Percentiles rank a stretch among this genome's conserved stretches.
Conservation (phyloP, 2,113 vertebrate genomes). For the Bubo scandiacus region DNA sequence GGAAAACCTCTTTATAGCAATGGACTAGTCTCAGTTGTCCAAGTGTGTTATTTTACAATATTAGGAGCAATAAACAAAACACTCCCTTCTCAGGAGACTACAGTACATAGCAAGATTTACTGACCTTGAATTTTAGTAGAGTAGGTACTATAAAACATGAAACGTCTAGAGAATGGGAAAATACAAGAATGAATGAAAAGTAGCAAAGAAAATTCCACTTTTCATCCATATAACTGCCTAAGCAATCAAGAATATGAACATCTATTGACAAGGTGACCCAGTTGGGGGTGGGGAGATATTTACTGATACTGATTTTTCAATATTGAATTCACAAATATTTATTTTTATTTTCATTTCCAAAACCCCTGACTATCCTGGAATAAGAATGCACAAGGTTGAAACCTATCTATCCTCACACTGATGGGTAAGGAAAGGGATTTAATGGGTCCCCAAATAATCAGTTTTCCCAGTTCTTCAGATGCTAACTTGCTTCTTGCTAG, state of each 20-base stretch:
- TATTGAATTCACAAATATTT: not conserved
- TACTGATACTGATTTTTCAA: not conserved
- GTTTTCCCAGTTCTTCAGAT: not conserved
- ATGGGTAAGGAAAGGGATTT: not conserved
- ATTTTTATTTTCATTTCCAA: not conserved
- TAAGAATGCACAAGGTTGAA: not conserved
- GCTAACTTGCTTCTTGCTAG: not conserved
- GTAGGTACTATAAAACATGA: not conserved
- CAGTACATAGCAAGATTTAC: not conserved
- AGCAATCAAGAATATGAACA: not conserved
- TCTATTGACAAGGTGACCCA: not conserved
- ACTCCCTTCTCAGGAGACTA: not conserved
- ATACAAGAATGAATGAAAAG: not conserved
- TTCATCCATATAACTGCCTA: not conserved
- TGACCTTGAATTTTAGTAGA: not conserved
- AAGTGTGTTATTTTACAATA: not conserved
- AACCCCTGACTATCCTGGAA: not conserved
- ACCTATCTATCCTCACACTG: not conserved
- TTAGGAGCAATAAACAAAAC: not conserved
- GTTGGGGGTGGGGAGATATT: not conserved
- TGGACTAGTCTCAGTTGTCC: not conserved
- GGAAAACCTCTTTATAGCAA: not conserved
- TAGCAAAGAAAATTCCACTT: not conserved
- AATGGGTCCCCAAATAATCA: not conserved
- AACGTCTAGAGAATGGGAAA: not conserved